A percentile compares a stretch with the other conserved stretches of the same genome.
phyloP scores from a whole-genome alignment of 2,113 vertebrate genomes.

The Meriones unguiculatus region DNA sequence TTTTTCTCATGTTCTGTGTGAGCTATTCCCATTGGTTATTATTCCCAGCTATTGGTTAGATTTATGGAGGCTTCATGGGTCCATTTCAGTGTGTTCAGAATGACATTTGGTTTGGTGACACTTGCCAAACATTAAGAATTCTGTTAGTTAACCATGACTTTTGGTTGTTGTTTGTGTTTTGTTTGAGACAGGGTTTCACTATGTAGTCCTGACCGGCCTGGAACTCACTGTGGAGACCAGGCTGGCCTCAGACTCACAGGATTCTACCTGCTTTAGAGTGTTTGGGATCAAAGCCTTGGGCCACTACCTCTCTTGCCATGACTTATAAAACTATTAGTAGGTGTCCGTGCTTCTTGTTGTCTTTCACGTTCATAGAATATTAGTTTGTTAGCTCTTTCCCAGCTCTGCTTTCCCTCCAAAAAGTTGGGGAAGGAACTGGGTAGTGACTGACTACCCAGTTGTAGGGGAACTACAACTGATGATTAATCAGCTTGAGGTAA shows the following conservation, averaged over 20 bases:
- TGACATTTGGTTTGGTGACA: not conserved
- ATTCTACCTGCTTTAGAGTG: not conserved
- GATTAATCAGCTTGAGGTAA: constrained; percentile 8
- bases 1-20: not conserved
- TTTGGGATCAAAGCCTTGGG: not conserved
- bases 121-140: not conserved
- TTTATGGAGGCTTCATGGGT: not conserved
- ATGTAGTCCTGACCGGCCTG: not conserved
- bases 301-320: not conserved
- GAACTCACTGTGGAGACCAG: not conserved
- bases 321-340: constrained; percentile 20
- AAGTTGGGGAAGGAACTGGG: not conserved
- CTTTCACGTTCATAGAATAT: constrained; percentile 16
- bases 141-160: not conserved
- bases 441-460: not conserved
- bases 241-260: not conserved
- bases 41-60: too few species aligned
- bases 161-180: not conserved
- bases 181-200: not conserved
- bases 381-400: constrained; percentile 36
- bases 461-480: not conserved
- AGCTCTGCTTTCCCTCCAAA: not conserved
- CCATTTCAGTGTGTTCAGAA: not conserved
- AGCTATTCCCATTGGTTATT: not conserved
- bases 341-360: constrained; percentile 18